These are phyloP conservation scores for Sciurus vulgaris DNA, from an alignment of 2,797 vertebrate genomes.

Conservation along the genomic window DNA sequence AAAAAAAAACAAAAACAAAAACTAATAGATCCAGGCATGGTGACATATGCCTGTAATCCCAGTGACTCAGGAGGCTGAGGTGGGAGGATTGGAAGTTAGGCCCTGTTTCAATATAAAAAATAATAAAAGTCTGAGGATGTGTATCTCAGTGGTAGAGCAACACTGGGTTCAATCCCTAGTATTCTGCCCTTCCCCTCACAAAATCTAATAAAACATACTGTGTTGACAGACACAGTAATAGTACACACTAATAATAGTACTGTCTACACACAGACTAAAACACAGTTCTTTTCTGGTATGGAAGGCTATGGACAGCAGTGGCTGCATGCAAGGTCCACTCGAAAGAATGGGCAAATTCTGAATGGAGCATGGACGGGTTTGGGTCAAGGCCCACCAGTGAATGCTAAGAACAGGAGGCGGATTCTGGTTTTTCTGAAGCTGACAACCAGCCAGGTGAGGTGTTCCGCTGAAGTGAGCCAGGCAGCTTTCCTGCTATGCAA, in stretches of 20 bases:
- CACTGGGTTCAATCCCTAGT: background rate
- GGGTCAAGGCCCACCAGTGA: background rate
- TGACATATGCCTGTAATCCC: background rate
- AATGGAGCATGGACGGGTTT: background rate
- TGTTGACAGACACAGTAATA: conserved; percentile 33
- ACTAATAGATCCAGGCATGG: background rate
- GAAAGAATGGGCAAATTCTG: background rate
- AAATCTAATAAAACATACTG: background rate
- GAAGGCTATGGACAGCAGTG: background rate
- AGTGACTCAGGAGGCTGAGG: background rate
- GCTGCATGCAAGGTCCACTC: too few relatives aligned
- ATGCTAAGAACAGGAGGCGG: background rate
- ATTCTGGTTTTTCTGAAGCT: background rate
- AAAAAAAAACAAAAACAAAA: too few relatives aligned
- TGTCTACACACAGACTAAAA: background rate
- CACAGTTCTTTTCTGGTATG: background rate
- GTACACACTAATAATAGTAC: background rate
- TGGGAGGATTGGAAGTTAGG: background rate
- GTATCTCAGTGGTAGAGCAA: background rate
- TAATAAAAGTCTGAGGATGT: background rate
- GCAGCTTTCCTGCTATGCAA: background rate
- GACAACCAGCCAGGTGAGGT: background rate
- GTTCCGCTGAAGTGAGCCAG: background rate
- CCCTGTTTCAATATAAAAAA: background rate
- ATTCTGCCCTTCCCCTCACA: background rate